Conservation (phyloP, 2,888 invertebrate species). For the Epistrophe grossulariae region DNA sequence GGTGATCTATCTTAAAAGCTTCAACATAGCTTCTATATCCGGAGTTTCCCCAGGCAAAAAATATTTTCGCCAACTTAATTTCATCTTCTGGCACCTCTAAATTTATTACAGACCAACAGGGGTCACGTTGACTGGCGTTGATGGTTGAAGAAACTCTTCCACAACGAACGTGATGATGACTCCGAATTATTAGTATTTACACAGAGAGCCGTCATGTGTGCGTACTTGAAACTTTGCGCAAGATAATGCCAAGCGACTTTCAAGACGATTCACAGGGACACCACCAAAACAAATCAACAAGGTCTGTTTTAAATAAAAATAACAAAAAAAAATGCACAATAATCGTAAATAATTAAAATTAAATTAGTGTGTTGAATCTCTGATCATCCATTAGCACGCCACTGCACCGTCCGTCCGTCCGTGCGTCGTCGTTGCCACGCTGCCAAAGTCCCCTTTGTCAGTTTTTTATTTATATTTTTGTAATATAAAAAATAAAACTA, state of each 20-base stretch:
- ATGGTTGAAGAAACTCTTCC: conserved; percentile 43
- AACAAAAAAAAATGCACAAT: conserved; percentile 55
- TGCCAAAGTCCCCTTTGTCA: not conserved
- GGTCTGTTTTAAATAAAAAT: conserved; percentile 23
- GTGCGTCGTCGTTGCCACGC: not conserved
- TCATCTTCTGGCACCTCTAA: conserved; percentile 18
- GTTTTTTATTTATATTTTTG: not conserved
- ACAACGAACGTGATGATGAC: conserved; percentile 30
- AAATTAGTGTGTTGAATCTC: conserved; percentile 70
- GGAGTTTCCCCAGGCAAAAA: no score
- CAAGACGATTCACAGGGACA: conserved; percentile 25
- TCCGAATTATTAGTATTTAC: conserved; percentile 57
- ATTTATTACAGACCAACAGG: conserved; percentile 43
- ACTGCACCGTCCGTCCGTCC: not conserved
- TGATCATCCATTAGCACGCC: conserved; percentile 32
- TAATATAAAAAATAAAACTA: not conserved
- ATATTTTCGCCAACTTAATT: not conserved
- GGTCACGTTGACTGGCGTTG: conserved; percentile 50
- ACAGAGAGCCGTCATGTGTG: conserved; percentile 64
- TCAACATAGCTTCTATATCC: no score
- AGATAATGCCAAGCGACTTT: conserved; percentile 33
- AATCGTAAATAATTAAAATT: conserved; percentile 72
- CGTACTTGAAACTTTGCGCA: conserved; percentile 59
- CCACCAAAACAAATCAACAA: conserved; percentile 34
- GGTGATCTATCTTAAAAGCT: no score